Evolutionary conservation across 2,113 vertebrate genomes (phyloP), one percentile per base, ranked within the genome.

Genomic region (Oxygymnocypris stewartii): DNA sequence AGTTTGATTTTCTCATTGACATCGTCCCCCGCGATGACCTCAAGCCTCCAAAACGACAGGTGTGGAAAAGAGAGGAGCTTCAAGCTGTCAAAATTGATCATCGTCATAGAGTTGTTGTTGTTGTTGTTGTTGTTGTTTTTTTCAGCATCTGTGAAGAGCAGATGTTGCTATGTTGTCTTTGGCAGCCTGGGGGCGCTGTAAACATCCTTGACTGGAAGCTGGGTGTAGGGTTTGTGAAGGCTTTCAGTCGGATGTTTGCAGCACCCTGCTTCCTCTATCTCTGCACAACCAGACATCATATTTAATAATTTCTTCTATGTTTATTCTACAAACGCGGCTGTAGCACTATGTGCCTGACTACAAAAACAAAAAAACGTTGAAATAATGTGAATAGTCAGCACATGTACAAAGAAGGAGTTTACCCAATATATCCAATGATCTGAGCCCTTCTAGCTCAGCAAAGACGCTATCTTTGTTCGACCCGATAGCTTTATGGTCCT

Each of bases 121-220:
- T n/a, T n/a, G 20, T 83, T 47, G 31, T n/a, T n/a, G n/a, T n/a
- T n/a, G n/a, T 79, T 44, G 20, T 16, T 1, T 79, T 37, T 23
- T 4, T n/a, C 57, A 49, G 63, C 65, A 18, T 54, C 73, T 81
- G 5, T 40, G 78, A 85, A 28, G 63, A n/a, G n/a, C n/a, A 67
- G 42, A 18, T n/a, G 20, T 6, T 84, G 86, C 65, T 80, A 73
- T 83, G 88, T 85, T 65, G 54, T 40, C 59, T 40, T 88, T 92
- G 97, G 97, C 95, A 96, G 96, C 85, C 90, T 90, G 75, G 92
- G 94, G 97, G 96, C 92, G 92, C 96, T 99, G 98, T 99, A 99
- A 99, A 99, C 98, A 99, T 99, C 98, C 98, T 99, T 98, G 98
- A 99, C 98, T 99, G 98, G 98, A 99, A 99, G 98, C 98, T 99